Percentiles rank a stretch among this genome's conserved stretches.
phyloP scores from a whole-genome alignment of 2,113 vertebrate genomes.

The Rhinoderma darwinii region DNA sequence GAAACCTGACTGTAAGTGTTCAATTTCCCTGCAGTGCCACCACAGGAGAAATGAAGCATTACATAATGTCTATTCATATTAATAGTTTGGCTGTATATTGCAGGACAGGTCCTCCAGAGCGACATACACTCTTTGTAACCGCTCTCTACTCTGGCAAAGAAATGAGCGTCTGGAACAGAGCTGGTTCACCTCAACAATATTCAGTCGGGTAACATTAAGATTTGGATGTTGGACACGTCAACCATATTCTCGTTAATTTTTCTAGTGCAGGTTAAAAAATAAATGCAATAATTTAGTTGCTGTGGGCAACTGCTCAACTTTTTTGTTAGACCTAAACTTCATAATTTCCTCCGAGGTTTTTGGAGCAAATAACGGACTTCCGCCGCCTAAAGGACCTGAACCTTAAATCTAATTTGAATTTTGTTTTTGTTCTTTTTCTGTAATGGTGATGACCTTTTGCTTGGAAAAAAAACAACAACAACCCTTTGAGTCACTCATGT shows the following conservation, averaged over 20 bases:
- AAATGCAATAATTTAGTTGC: neutral
- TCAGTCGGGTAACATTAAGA: neutral
- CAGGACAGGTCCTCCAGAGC: no score
- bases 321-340: neutral
- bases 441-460: conserved; percentile 14
- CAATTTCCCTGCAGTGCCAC: no score
- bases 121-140: no score
- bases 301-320: neutral
- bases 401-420: neutral
- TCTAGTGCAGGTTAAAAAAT: neutral
- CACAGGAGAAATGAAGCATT: no score
- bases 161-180: no score
- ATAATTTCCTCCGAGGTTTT: neutral
- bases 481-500: neutral
- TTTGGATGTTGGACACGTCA: neutral
- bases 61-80: no score
- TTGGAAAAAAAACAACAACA: neutral
- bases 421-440: neutral
- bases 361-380: neutral
- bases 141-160: no score
- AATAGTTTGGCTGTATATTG: no score
- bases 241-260: neutral
- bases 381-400: neutral
- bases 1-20: no score
- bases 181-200: neutral